These are phyloP conservation scores for Psix sp. DNA, from an alignment of 1,140 invertebrate species.

Conservation along the genomic window DNA sequence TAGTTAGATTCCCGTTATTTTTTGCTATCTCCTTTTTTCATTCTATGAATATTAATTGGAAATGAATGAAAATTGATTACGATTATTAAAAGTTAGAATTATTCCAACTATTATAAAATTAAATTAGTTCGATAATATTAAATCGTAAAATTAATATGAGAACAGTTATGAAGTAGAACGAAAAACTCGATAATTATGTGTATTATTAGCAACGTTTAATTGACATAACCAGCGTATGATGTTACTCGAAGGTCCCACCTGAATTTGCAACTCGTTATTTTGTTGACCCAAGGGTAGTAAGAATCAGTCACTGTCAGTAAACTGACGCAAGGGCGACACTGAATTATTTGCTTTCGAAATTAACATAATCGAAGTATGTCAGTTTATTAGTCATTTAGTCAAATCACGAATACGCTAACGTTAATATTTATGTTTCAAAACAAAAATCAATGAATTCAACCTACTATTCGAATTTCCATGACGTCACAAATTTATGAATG, in stretches of 20 bases:
- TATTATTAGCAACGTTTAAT: slow-evolving; percentile 43
- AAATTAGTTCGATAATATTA: slow-evolving; percentile 28
- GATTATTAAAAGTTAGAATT: slow-evolving; percentile 21
- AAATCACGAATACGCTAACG: too few species aligned
- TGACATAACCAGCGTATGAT: slow-evolving; percentile 31
- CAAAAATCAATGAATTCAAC: too few species aligned
- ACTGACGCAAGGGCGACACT: slow-evolving; percentile 40
- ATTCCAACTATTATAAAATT: slow-evolving; percentile 27
- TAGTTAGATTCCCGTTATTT: slow-evolving; percentile 39
- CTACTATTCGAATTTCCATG: too few species aligned
- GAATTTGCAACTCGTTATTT: slow-evolving; percentile 54
- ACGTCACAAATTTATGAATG: too few species aligned
- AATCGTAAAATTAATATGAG: slow-evolving; percentile 41
- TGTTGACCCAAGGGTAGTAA: slow-evolving; percentile 52
- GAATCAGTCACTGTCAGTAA: slow-evolving; percentile 54
- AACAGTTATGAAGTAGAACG: slow-evolving; percentile 33
- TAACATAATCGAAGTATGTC: slow-evolving; percentile 39
- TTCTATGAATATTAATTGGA: slow-evolving; percentile 16
- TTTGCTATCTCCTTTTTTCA: slow-evolving; percentile 9
- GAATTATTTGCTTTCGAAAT: slow-evolving; percentile 50
- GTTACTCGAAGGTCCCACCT: slow-evolving; percentile 41
- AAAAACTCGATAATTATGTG: slow-evolving; percentile 48
- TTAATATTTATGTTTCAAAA: too few species aligned
- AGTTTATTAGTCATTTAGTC: slow-evolving; percentile 34
- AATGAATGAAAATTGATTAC: slow-evolving; percentile 33